A percentile compares a stretch with the other conserved stretches of the same genome.
Conservation (phyloP, 2,888 invertebrate species). For the Melolontha melolontha region DNA sequence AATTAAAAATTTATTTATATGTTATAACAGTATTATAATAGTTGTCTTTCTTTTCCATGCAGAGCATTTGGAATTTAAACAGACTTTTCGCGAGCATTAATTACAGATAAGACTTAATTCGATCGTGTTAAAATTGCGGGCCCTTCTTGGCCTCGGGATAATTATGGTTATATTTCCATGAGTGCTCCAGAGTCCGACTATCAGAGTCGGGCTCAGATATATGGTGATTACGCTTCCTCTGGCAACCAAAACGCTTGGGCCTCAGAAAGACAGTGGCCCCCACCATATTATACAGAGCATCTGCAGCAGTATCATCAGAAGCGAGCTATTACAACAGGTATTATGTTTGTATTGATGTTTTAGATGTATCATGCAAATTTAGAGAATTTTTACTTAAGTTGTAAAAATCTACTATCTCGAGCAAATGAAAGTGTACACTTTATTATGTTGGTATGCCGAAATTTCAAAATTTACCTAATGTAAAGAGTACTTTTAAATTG, state of each 20-base stretch:
- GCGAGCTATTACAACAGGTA: conserved; percentile 40
- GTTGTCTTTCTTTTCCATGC: conserved; percentile 15
- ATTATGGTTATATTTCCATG: conserved; percentile 72
- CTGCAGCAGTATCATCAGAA: conserved; percentile 36
- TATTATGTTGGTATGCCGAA: no score
- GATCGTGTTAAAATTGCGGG: conserved; percentile 60
- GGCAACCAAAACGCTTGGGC: conserved; percentile 36
- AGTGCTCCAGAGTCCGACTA: conserved; percentile 51
- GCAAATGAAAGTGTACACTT: no score
- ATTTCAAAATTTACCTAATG: no score
- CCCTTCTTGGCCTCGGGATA: conserved; percentile 66
- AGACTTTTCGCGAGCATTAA: conserved; percentile 4
- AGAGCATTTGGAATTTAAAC: conserved; percentile 9
- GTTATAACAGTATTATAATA: conserved; percentile 6
- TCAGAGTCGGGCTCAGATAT: conserved; percentile 35
- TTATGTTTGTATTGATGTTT: not conserved
- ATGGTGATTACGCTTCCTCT: conserved; percentile 33
- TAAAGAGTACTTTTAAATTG: no score
- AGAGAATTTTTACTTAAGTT: no score
- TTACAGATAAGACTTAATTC: conserved; percentile 27
- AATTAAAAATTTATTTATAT: no score
- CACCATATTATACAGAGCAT: conserved; percentile 42
- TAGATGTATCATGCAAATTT: no score
- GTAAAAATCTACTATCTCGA: no score
- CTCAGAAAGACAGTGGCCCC: conserved; percentile 42